Base-by-base conservation (phyloP, 1,140 invertebrate genomes). In the Calliphora vicina region DNA sequence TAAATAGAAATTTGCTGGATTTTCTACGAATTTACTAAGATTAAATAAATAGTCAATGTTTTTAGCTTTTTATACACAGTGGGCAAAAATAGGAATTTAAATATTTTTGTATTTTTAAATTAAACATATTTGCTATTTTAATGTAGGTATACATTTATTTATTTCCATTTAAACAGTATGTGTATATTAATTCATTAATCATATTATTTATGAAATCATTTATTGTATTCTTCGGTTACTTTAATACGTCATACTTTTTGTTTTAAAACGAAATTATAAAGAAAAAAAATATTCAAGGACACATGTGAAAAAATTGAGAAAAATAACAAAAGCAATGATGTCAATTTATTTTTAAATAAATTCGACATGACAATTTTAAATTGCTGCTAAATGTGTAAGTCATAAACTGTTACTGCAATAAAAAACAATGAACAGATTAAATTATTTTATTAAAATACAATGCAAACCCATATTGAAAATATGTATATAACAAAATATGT, bases 331-430 rank as follows among this genome's bases (percentile, higher is more conserved):
- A 57, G 15, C 50, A 15, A 57, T 57, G 50, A 57, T 57, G 50
- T 57, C 50, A 57, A 57, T n/a, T 57, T n/a, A 57, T n/a, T 57
- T 57, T 57, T n/a, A 57, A n/a, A 57, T 57, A n/a, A 57, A 57
- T 57, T 57, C 15, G 15, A 57, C 6, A 57, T 57, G 50, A 57
- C 50, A 57, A 57, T 57, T 57, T 57, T 6, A 57, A 57, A 57
- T 57, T 17, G n/a, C n/a, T 57, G 35, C 10, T 35, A 35, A 35
- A 8, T 35, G 6, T 35, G 10, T 35, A 2, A 35, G 10, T 35
- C 6, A 35, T 10, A 35, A 35, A 35, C 35, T 35, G 6, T 35
- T 8, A 35, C 1, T 35, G 35, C 35, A 35, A 10, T 35, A n/a
- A n/a, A n/a, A n/a, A n/a, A n/a, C n/a, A n/a, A n/a, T n/a, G n/a